Evolutionary conservation across 2,888 invertebrate species (phyloP), one percentile per base, ranked within the genome.

Genomic region (Pyrochroa serraticornis): DNA sequence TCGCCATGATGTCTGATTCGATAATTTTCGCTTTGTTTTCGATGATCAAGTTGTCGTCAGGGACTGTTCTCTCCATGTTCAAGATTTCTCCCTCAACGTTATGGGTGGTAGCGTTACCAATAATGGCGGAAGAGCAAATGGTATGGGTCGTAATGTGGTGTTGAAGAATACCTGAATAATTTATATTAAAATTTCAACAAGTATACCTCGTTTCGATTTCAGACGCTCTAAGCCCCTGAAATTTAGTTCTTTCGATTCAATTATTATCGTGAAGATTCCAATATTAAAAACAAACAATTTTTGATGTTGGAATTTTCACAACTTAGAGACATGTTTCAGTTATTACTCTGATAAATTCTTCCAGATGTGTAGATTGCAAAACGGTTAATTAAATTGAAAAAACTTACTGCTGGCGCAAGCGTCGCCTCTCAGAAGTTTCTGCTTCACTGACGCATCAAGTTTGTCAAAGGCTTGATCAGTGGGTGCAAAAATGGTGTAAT

Each of bases 131-230:
- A 0, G 88, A 84, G 69, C 88, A 88, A 72, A 90, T 84, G 2
- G 88, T 87, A 67, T 87, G 83, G 3, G 86, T 83, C 30, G 89
- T 79, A 56, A 90, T 80, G 69, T 90, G 90, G 67, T 87, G 85
- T 69, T 85, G 84, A 33, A 90, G 71, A 49, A 90, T 84, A 67
- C 84, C 88, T 88, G 71, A 42, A 67, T 64, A 33, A 34, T 51
- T 51, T 8, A n/a, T 1, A 32, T 8, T n/a, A n/a, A 10, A 22
- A 48, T 5, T 22, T 12, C 8, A 12, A 42, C 7, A 42, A 42
- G 1, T 14, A 42, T 13, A 10, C 10, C 7, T 31, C 7, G n/a
- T 32, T 7, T 7, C 8, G 31, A 31, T 6, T 32, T 44, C 6
- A 43, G n/a, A 32, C 5, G n/a, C n/a, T n/a, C n/a, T n/a, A n/a